Evolutionary conservation across 30 jellyfish, hydroid and myxozoan genomes (phyloP).

Genomic region (Chrysaora quinquecirrha): DNA sequence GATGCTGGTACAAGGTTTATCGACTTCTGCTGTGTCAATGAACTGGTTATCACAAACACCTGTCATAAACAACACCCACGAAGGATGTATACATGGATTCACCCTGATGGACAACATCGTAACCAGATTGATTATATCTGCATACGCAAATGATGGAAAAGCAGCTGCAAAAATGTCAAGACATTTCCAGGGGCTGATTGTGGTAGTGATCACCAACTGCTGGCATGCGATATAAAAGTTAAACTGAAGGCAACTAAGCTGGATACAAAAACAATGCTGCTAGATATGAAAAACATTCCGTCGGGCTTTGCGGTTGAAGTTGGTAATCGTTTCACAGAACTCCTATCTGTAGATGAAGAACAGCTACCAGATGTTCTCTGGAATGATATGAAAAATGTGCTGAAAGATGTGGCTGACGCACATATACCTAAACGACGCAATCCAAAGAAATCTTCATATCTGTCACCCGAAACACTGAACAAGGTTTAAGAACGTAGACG

Average conservation of each 20-base stretch:
- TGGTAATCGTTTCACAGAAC: neutral
- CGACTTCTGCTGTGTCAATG: neutral
- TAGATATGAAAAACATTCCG: neutral
- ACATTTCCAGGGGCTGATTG: neutral
- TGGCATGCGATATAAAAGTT: neutral
- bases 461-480: neutral
- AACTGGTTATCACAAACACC: neutral
- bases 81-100: neutral
- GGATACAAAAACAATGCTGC: neutral
- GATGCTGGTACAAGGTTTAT: neutral
- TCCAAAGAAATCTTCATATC: neutral
- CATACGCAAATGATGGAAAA: neutral
- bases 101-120: neutral
- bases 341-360: neutral
- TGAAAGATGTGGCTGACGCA: neutral
- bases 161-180: neutral
- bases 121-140: conserved; percentile 3
- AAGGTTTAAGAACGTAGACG: neutral
- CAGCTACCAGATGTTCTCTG: neutral
- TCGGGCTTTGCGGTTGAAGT: neutral
- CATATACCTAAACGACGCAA: neutral
- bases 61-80: neutral
- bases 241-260: neutral
- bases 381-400: neutral
- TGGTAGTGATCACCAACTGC: neutral